A percentile compares a stretch with the other conserved stretches of the same genome.
Evolutionary conservation across 2,888 invertebrate genomes (phyloP).

Genomic region (Villa cingulata): DNA sequence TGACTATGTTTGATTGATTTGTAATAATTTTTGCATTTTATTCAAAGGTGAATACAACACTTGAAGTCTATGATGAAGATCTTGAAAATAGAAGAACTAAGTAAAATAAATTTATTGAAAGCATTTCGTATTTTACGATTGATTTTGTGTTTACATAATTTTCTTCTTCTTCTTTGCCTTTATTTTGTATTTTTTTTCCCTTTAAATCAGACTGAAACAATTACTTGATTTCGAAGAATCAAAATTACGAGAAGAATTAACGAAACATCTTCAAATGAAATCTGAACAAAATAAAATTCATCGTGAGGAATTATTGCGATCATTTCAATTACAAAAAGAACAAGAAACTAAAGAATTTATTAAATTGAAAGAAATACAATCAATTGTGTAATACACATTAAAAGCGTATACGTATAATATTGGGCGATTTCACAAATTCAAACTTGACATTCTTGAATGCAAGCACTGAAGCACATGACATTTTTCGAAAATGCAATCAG

Average conservation of each 20-base stretch:
- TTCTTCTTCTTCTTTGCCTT: background rate
- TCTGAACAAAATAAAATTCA: conserved; percentile 1
- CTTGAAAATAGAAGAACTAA: conserved; percentile 2
- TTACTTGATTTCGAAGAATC: conserved; percentile 4
- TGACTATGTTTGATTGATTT: no score
- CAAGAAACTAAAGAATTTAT: conserved; percentile 3
- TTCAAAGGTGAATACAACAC: conserved; percentile 2
- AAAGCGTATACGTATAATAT: no score
- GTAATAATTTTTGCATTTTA: background rate
- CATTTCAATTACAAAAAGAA: conserved; percentile 3
- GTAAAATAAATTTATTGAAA: background rate
- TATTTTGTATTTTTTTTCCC: background rate
- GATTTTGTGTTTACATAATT: background rate
- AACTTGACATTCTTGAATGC: no score
- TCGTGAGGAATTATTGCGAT: conserved; percentile 1
- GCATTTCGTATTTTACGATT: background rate
- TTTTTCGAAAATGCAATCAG: no score
- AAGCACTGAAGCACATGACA: no score
- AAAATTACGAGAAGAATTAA: conserved; percentile 6
- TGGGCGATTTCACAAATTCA: no score
- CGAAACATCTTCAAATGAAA: conserved; percentile 1
- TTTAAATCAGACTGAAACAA: background rate
- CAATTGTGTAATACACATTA: no score
- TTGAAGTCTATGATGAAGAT: conserved; percentile 1
- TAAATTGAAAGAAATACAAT: conserved; percentile 9